phyloP scores from a whole-genome alignment of 2,888 invertebrate genomes.

The Bombyx huttoni region DNA sequence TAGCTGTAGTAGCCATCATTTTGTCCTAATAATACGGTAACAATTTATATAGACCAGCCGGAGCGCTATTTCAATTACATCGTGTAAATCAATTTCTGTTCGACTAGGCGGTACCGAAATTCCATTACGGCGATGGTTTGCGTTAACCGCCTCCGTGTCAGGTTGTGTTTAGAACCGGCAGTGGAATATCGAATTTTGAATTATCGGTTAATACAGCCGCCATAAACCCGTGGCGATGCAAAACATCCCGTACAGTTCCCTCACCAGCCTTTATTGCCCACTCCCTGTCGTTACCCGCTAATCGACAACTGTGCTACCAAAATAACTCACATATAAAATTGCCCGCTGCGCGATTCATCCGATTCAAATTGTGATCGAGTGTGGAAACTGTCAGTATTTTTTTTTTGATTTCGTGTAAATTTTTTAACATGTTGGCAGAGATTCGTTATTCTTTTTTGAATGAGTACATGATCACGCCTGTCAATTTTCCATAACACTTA shows the following conservation, averaged over 20 bases:
- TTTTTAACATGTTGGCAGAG: too few relatives aligned
- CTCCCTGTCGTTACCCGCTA: conserved; percentile 59
- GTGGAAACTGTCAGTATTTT: not conserved
- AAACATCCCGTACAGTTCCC: conserved; percentile 64
- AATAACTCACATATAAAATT: conserved; percentile 45
- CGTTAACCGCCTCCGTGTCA: conserved; percentile 18
- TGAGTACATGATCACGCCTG: not conserved
- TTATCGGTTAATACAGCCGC: conserved; percentile 61
- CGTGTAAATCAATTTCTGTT: not conserved
- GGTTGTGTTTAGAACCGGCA: conserved; percentile 29
- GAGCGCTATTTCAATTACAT: not conserved
- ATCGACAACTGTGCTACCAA: conserved; percentile 63
- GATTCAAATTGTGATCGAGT: conserved; percentile 14
- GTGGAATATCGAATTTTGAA: conserved; percentile 46
- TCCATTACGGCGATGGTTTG: not conserved
- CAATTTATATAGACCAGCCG: not conserved
- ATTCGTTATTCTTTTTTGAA: not conserved
- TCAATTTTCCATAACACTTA: too few relatives aligned
- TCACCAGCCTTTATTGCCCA: conserved; percentile 48
- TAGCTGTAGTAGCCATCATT: not conserved
- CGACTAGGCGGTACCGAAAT: not conserved
- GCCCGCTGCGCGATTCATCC: conserved; percentile 16
- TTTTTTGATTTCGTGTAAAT: not conserved
- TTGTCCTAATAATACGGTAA: not conserved
- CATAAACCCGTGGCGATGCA: conserved; percentile 64